These are phyloP conservation scores for Polietes domitor DNA, from an alignment of 2,888 invertebrate species.

Conservation along the genomic window DNA sequence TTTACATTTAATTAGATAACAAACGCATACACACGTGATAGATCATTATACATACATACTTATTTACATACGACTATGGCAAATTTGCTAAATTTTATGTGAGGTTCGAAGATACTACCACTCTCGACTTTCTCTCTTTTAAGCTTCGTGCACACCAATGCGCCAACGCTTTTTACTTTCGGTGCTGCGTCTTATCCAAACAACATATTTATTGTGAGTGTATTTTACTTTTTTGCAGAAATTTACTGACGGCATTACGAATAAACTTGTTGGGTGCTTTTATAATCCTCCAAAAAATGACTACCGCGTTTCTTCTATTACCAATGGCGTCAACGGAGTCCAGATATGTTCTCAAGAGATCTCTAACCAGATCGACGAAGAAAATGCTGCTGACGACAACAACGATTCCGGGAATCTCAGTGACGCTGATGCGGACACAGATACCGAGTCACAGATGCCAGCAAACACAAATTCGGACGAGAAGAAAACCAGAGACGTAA, in stretches of 20 bases:
- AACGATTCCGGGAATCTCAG: slow-evolving; percentile 68
- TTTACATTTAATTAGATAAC: too few relatives aligned
- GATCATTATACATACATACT: too few relatives aligned
- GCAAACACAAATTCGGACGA: slow-evolving; percentile 11
- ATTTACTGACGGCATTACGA: slow-evolving; percentile 97
- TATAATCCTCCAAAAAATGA: slow-evolving; percentile 75
- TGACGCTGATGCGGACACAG: slow-evolving; percentile 56
- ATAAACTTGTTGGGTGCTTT: slow-evolving; percentile 92
- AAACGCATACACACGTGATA: too few relatives aligned
- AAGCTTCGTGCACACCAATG: background rate
- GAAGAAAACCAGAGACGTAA: slow-evolving; percentile 82
- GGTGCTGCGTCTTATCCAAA: too few relatives aligned
- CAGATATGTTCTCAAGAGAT: slow-evolving; percentile 66
- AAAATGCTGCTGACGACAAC: slow-evolving; percentile 60
- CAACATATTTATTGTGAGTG: too few relatives aligned
- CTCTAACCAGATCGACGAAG: slow-evolving; percentile 38
- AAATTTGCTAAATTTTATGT: too few relatives aligned
- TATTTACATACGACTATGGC: too few relatives aligned
- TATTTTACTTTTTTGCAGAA: slow-evolving; percentile 83
- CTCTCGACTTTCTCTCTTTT: too few relatives aligned
- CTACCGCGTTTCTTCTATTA: slow-evolving; percentile 50
- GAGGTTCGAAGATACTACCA: too few relatives aligned
- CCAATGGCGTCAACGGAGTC: slow-evolving; percentile 67
- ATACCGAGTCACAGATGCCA: slow-evolving; percentile 26
- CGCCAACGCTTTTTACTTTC: too few relatives aligned